Percentiles rank a stretch among this genome's conserved stretches.
phyloP scores from a whole-genome alignment of 2,888 invertebrate genomes.

The Eudemis profundana region DNA sequence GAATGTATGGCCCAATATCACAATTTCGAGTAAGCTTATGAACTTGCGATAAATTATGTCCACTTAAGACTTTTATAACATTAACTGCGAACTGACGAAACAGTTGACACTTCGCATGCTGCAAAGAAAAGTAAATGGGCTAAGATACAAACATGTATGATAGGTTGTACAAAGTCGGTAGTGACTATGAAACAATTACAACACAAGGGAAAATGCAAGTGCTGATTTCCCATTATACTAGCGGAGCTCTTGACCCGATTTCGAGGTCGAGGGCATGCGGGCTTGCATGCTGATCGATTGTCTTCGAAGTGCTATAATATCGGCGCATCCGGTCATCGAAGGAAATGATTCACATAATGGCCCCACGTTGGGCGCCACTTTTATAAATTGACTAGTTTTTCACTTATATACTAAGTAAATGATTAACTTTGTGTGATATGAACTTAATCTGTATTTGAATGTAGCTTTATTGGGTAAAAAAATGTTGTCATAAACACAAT shows the following conservation, averaged over 20 bases:
- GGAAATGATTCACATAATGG: too few relatives aligned
- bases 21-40: not conserved
- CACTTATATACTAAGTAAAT: too few relatives aligned
- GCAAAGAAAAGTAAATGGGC: not conserved
- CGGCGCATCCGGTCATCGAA: slow-evolving; percentile 10
- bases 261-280: slow-evolving; percentile 35
- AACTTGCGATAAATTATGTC: not conserved
- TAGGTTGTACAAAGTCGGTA: not conserved
- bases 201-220: slow-evolving; percentile 14
- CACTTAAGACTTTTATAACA: not conserved
- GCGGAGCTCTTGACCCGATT: slow-evolving; percentile 42
- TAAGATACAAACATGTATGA: not conserved
- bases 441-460: too few relatives aligned
- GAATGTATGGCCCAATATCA: not conserved
- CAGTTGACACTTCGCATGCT: not conserved
- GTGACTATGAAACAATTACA: slow-evolving; percentile 8
- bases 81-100: not conserved
- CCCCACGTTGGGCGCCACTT: slow-evolving; percentile 33
- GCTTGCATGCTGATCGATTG: slow-evolving; percentile 30
- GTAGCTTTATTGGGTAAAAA: too few relatives aligned
- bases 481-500: too few relatives aligned
- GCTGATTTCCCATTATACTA: slow-evolving; percentile 42
- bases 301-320: slow-evolving; percentile 13
- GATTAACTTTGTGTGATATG: too few relatives aligned
- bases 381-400: not conserved